Evolutionary conservation across 2,888 invertebrate genomes (phyloP).

Genomic region (Nemotelus pantherinus): DNA sequence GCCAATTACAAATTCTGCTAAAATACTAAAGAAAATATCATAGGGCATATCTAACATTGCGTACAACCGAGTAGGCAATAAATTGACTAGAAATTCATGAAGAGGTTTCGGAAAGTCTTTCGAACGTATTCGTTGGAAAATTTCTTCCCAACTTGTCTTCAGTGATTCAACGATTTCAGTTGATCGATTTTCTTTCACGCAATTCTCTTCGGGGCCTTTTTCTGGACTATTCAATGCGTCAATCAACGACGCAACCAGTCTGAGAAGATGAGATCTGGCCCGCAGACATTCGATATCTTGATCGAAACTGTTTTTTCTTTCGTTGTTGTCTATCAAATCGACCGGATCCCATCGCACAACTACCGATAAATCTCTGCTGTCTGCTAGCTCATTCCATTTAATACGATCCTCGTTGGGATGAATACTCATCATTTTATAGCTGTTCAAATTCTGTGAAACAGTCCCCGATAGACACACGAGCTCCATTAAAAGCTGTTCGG

Average conservation of each 20-base stretch:
- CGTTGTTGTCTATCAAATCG: conserved; percentile 56
- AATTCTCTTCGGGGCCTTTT: conserved; percentile 36
- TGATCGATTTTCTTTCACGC: conserved; percentile 31
- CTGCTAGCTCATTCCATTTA: conserved; percentile 70
- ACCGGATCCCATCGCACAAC: conserved; percentile 77
- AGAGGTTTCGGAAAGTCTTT: conserved; percentile 60
- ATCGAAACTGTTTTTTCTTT: conserved; percentile 58
- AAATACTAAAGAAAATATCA: conserved; percentile 61
- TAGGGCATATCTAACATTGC: conserved; percentile 62
- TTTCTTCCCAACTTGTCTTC: conserved; percentile 60
- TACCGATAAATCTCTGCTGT: conserved; percentile 82
- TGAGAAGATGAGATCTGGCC: conserved; percentile 60
- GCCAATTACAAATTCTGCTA: conserved; percentile 61
- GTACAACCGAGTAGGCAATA: conserved; percentile 62
- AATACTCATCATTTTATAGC: conserved; percentile 69
- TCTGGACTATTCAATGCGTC: conserved; percentile 59
- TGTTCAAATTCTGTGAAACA: conserved; percentile 65
- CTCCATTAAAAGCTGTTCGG: conserved; percentile 77
- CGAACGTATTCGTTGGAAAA: conserved; percentile 59
- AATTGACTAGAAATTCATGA: conserved; percentile 64
- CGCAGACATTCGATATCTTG: conserved; percentile 62
- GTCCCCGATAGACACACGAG: conserved; percentile 67
- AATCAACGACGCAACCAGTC: conserved; percentile 61
- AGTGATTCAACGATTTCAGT: conserved; percentile 58
- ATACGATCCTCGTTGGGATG: conserved; percentile 71